Conservation (phyloP, 64 coral and sea anemone genomes). For the Platygyra sinensis region DNA sequence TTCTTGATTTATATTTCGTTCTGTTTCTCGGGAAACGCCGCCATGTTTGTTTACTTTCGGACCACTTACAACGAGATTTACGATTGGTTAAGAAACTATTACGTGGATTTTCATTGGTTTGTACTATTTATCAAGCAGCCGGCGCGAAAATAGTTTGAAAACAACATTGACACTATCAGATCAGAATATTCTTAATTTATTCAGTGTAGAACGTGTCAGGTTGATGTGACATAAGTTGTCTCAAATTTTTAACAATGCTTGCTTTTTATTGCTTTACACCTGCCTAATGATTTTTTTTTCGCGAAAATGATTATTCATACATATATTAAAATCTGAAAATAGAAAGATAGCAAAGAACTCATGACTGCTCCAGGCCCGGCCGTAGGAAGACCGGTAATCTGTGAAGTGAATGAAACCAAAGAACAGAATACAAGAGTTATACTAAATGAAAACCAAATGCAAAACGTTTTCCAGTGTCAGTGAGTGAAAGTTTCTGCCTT, state of each 20-base stretch:
- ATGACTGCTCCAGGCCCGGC: background rate
- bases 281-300: background rate
- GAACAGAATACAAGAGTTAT: background rate
- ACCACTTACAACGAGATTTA: background rate
- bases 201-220: background rate
- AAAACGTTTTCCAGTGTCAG: background rate
- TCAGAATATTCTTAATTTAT: background rate
- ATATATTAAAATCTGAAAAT: background rate
- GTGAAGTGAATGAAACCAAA: background rate
- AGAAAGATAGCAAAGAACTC: background rate
- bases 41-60: constrained; percentile 18
- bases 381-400: background rate
- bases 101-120: background rate
- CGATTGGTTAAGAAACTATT: constrained; percentile 10
- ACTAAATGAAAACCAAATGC: background rate
- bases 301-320: background rate
- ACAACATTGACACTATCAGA: no score
- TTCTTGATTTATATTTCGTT: background rate
- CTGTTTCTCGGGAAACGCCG: constrained; percentile 46
- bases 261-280: background rate
- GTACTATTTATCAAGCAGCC: constrained; percentile 39
- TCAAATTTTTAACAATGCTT: background rate
- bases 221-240: background rate
- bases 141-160: constrained; percentile 28
- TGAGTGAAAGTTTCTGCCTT: background rate